phyloP scores from a whole-genome alignment of 2,888 invertebrate species.

The Leptothorax acervorum region DNA sequence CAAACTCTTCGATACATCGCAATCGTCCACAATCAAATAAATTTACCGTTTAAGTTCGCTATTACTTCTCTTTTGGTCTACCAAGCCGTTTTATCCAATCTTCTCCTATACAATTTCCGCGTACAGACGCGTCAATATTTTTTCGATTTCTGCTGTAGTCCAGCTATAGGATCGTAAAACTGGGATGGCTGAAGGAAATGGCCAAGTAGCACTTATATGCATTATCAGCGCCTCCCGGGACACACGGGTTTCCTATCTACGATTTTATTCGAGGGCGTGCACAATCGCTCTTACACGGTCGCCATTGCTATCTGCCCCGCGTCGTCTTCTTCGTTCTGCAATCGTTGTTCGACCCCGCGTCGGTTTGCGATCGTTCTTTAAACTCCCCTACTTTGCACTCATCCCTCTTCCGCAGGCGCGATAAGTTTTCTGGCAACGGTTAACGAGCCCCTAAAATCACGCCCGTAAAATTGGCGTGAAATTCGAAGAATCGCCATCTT shows the following conservation, averaged over 20 bases:
- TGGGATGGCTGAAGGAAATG: slow-evolving; percentile 34
- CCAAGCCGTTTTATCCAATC: slow-evolving; percentile 6
- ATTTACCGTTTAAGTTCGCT: background rate
- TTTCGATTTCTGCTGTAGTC: slow-evolving; percentile 26
- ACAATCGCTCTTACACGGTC: slow-evolving; percentile 40
- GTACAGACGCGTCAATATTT: slow-evolving; percentile 16
- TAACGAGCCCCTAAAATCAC: slow-evolving; percentile 70
- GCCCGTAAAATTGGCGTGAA: slow-evolving; percentile 67
- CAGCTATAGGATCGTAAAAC: background rate
- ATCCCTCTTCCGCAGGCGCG: slow-evolving; percentile 25
- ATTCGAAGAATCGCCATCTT: slow-evolving; percentile 43
- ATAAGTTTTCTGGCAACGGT: slow-evolving; percentile 57
- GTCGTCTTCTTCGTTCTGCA: slow-evolving; percentile 36
- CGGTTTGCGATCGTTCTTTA: slow-evolving; percentile 44
- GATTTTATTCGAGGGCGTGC: slow-evolving; percentile 49
- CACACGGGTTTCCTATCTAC: slow-evolving; percentile 32
- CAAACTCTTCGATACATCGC: background rate
- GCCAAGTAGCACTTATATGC: slow-evolving; percentile 40
- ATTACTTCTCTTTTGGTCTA: slow-evolving; percentile 6
- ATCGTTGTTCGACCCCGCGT: slow-evolving; percentile 31
- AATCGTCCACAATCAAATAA: background rate
- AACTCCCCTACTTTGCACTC: slow-evolving; percentile 27
- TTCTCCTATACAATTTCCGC: slow-evolving; percentile 27
- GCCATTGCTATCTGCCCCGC: slow-evolving; percentile 40
- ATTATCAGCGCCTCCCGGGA: slow-evolving; percentile 34